Conservation (phyloP, 2,113 vertebrate species). For the Panthera tigris region DNA sequence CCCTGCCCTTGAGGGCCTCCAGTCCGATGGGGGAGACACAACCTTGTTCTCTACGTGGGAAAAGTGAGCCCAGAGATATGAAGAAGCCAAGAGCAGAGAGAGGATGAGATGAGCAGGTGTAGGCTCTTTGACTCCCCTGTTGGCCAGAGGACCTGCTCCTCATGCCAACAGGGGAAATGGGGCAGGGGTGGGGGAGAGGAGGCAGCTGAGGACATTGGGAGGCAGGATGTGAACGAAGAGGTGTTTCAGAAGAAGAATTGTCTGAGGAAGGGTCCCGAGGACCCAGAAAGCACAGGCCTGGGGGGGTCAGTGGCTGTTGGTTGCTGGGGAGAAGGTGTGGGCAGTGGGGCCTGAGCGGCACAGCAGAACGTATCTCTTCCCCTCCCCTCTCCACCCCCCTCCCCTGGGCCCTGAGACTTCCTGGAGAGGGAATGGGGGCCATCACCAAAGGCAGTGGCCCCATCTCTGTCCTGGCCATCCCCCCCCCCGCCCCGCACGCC, state of each 20-base stretch:
- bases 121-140: neutral
- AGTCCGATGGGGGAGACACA: neutral
- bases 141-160: neutral
- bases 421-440: neutral
- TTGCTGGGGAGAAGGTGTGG: neutral
- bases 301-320: rapidly evolving
- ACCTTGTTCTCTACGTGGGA: neutral
- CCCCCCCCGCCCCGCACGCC: rapidly evolving
- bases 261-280: neutral
- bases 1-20: neutral
- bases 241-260: neutral
- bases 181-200: neutral
- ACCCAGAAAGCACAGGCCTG: neutral
- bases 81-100: neutral
- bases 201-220: neutral
- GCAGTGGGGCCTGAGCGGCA: neutral
- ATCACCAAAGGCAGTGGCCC: neutral
- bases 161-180: neutral
- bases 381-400: neutral
- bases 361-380: too few species aligned
- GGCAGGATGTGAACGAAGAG: neutral
- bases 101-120: too few species aligned
- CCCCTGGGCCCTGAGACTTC: too few species aligned
- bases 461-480: neutral
- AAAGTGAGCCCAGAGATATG: neutral